Evolutionary conservation across 2,797 vertebrate genomes (phyloP), one percentile per base, ranked within the genome.

Genomic region (Rhinichthys osculus): DNA sequence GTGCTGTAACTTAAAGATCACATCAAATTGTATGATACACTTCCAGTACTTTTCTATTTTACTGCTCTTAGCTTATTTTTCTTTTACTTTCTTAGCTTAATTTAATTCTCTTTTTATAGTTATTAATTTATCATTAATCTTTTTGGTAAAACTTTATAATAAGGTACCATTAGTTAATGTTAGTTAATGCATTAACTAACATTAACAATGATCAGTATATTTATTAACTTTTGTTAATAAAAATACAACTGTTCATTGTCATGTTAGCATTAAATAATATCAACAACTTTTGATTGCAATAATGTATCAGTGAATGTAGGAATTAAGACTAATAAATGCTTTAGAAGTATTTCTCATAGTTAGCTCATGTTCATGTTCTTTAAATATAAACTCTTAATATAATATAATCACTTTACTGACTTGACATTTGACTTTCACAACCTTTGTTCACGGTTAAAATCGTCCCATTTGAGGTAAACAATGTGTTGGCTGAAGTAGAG

Each of bases 401-500:
- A 33, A 74, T 19, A 23, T 4, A 33, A 81, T 35, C 30, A 23
- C 27, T 78, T 30, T 1, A 47, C n/a, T 50, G 57, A 59, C 40
- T 66, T 79, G 44, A 70, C 66, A 52, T 81, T 74, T 66, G 10
- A 83, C 71, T 35, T 83, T 83, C 8, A 52, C 42, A 47, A n/a
- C 14, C 4, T 66, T 54, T 81, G 33, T 42, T 82, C 8, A 16
- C 11, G 5, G 38, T 10, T 17, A 23, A 62, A 66, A 64, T 74
- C 42, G 50, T 81, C 21, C 74, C 21, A 50, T 72, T 62, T 50
- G 33, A 52, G n/a, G 23, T 64, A 8, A 17, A 30, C 64, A 62
- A 67, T 79, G n/a, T 66, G 30, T 27, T 73, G 67, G 27, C 44
- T 50, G 19, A 81, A 73, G 7, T n/a, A 47, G 35, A 76, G 62